Evolutionary conservation across 2,113 vertebrate species (phyloP), one percentile per base, ranked within the genome.

Genomic region (Morone chrysops): DNA sequence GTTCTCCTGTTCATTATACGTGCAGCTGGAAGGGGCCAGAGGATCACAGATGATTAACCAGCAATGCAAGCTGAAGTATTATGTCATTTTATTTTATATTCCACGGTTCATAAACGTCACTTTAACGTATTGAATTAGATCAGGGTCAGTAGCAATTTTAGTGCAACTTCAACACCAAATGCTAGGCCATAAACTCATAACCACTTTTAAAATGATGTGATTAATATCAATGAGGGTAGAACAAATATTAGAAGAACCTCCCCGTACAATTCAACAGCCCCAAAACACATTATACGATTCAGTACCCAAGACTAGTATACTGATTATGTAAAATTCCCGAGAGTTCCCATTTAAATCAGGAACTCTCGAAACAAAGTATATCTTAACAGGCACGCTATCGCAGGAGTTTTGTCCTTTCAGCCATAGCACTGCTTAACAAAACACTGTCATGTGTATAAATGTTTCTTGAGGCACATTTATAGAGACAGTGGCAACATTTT

Each of bases 11-110:
- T 89, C 54, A 13, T 36, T 77, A 51, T 60, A 6, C 6, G 4
- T 75, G 25, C 48, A 82, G 76, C 14, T 10, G 47, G 25, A 48
- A 43, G 22, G 13, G 45, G 48, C 53, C 25, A 1, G 25, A 1
- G 45, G 41, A 60, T 57, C 38, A 59, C 56, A 74, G 51, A 57
- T 56, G 57, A 82, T 78, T 54, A 83, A 2, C 59, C 61, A 3
- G n/a, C 75, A 56, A 17, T 51, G 38, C 17, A 59, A 59, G 47
- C 20, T 74, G 5, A 67, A 50, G 36, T 40, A 31, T 68, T 40
- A 2, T 17, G 22, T 62, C 31, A 31, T 31, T 31, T 31, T 65
- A 54, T 47, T 66, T 25, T 53, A 75, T 56, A 69, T 40, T 31
- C 13, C 56, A 43, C 0, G 0, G 51, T 40, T 81, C 41, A 54